These are phyloP conservation scores for Leucophora obtusa DNA, from an alignment of 2,888 invertebrate species.

Conservation along the genomic window DNA sequence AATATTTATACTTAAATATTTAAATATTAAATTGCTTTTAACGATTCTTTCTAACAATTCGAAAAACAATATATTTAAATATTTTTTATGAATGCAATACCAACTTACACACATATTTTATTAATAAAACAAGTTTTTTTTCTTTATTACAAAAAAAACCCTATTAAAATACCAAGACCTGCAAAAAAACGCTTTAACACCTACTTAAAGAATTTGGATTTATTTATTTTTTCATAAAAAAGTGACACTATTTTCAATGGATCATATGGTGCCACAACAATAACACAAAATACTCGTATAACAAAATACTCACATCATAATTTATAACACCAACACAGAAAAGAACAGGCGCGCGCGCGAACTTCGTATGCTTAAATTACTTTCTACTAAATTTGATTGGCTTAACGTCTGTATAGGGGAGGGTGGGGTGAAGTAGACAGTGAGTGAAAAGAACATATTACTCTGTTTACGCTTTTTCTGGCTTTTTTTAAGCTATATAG, in stretches of 20 bases:
- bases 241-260: constrained; percentile 50
- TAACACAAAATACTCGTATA: constrained; percentile 24
- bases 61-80: too few relatives aligned
- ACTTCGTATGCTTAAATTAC: constrained; percentile 12
- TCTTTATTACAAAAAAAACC: constrained; percentile 8
- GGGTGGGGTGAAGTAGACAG: too few relatives aligned
- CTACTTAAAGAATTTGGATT: constrained; percentile 51
- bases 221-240: constrained; percentile 12
- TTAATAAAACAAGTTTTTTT: constrained; percentile 5
- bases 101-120: background rate
- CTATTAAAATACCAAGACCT: constrained; percentile 54
- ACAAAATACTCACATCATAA: constrained; percentile 53
- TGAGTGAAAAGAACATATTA: too few relatives aligned
- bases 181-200: constrained; percentile 50
- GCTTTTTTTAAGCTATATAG: too few relatives aligned
- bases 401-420: constrained; percentile 17
- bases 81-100: too few relatives aligned
- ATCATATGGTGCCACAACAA: constrained; percentile 38
- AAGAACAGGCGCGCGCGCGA: constrained; percentile 37
- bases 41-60: too few relatives aligned
- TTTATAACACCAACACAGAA: constrained; percentile 59
- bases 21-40: too few relatives aligned
- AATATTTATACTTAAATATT: too few relatives aligned
- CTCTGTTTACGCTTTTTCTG: too few relatives aligned
- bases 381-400: constrained; percentile 52